A percentile compares a stretch with the other conserved stretches of the same genome.
Conservation (phyloP, 2,113 vertebrate species). For the Tauraco erythrolophus region DNA sequence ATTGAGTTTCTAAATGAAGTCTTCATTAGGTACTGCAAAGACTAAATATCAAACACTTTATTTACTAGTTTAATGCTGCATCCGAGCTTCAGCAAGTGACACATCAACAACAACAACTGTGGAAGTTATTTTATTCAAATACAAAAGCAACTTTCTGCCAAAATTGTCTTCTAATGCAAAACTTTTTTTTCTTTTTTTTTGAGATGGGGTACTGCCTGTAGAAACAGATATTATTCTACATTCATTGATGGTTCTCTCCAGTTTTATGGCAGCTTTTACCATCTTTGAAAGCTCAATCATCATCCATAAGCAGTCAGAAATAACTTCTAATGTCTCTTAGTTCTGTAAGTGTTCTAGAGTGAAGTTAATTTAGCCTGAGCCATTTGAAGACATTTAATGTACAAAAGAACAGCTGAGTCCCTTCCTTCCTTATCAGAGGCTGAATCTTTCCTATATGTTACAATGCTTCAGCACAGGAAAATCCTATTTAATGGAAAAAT, state of each 20-base stretch:
- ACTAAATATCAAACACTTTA: not conserved
- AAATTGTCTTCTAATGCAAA: not conserved
- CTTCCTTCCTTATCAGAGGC: not conserved
- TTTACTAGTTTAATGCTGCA: not conserved
- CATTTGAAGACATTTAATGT: constrained; percentile 4
- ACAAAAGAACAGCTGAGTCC: not conserved
- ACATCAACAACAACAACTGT: not conserved
- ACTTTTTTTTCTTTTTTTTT: not conserved
- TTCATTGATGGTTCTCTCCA: not conserved
- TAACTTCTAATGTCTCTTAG: not conserved
- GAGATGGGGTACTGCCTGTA: not conserved
- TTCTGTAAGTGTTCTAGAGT: not conserved
- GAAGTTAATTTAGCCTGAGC: not conserved
- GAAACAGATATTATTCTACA: not conserved
- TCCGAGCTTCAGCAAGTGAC: not conserved
- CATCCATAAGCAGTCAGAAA: not conserved
- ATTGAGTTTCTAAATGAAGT: not conserved
- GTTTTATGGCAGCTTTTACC: not conserved
- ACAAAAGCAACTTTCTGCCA: not conserved
- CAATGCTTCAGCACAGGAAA: not conserved
- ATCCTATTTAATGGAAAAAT: not conserved
- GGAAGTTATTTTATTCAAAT: not conserved
- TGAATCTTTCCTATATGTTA: not conserved
- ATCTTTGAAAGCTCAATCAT: constrained; percentile 20
- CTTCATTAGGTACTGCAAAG: not conserved